These are phyloP conservation scores for Cerceris ruficornis DNA, from an alignment of 2,888 invertebrate species.

Conservation along the genomic window DNA sequence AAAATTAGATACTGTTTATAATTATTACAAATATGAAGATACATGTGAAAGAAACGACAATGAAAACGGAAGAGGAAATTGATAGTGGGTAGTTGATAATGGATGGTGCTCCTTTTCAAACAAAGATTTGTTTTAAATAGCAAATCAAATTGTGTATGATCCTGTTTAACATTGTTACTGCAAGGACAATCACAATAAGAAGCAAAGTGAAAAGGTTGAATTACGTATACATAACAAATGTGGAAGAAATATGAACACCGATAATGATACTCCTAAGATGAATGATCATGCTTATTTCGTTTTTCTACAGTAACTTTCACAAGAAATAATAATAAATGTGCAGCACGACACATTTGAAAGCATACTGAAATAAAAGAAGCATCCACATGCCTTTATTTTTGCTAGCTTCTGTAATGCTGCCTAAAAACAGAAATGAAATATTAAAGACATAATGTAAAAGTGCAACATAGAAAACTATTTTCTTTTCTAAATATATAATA, in stretches of 20 bases:
- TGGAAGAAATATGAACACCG: no score
- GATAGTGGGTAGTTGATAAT: no score
- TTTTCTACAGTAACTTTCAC: constrained; percentile 19
- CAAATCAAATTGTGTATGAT: no score
- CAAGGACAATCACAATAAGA: no score
- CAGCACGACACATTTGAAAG: constrained; percentile 36
- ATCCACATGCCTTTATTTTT: constrained; percentile 85
- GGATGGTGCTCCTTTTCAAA: no score
- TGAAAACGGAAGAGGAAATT: constrained; percentile 16
- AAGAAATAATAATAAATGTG: constrained; percentile 63
- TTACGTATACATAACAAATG: no score
- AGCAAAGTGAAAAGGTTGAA: no score
- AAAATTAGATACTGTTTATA: constrained; percentile 17
- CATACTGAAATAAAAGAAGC: constrained; percentile 76
- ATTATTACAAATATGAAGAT: background rate
- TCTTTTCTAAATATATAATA: constrained; percentile 50
- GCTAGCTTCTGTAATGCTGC: constrained; percentile 84
- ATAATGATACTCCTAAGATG: no score
- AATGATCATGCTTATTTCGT: no score
- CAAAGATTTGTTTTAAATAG: no score
- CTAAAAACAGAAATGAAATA: constrained; percentile 83
- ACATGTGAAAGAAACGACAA: constrained; percentile 11
- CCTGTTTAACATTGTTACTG: no score
- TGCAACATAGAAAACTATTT: constrained; percentile 33
- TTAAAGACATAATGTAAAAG: constrained; percentile 47